Evolutionary conservation across 2,113 vertebrate species (phyloP).

Genomic region (Galemys pyrenaicus): DNA sequence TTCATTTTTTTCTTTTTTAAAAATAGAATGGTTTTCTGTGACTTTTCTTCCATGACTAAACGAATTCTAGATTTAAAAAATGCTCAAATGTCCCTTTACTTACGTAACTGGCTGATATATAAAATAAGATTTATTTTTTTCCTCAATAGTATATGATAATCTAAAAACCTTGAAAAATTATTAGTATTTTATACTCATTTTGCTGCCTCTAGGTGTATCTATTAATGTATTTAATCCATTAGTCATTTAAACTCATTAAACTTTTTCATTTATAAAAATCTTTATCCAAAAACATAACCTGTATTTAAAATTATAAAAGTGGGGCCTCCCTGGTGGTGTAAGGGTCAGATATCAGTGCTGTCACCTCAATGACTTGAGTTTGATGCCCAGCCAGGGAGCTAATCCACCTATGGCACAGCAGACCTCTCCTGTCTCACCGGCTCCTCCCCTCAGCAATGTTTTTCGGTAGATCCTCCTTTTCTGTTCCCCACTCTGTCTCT

Average conservation of each 20-base stretch:
- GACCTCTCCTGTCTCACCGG: no score
- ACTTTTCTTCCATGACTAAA: background rate
- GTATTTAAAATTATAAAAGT: no score
- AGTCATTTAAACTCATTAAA: background rate
- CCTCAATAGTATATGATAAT: background rate
- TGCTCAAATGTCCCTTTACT: background rate
- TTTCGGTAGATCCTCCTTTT: no score
- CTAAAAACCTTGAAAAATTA: background rate
- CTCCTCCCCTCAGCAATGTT: no score
- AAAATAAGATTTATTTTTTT: background rate
- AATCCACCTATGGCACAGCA: no score
- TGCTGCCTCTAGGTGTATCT: background rate
- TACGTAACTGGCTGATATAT: background rate
- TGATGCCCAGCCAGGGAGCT: no score
- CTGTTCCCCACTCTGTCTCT: no score
- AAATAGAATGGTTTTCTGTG: background rate
- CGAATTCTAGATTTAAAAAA: background rate
- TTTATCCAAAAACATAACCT: background rate
- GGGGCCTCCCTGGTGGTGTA: no score
- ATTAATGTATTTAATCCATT: background rate
- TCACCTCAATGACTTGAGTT: no score
- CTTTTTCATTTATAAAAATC: background rate
- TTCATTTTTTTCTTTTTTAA: background rate
- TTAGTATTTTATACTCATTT: background rate
- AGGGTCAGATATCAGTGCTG: no score